Evolutionary conservation across 2,888 invertebrate genomes (phyloP).

Genomic region (Seira sanloemensis): DNA sequence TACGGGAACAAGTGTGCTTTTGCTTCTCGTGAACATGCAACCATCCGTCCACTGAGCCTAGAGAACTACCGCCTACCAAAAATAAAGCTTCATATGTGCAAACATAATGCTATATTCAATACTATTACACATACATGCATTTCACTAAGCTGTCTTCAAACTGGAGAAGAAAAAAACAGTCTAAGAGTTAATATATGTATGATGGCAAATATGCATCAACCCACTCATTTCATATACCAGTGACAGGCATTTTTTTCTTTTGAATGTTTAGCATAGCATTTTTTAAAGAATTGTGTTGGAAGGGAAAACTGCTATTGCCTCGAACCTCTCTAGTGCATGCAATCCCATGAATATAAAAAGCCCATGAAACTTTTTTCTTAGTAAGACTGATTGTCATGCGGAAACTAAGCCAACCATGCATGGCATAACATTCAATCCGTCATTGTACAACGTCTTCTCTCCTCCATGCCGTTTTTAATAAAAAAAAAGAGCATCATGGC

Average conservation of each 20-base stretch:
- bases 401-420: slow-evolving; percentile 56
- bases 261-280: not conserved
- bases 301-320: not conserved
- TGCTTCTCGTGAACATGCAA: not conserved
- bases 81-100: no score
- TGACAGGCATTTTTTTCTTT: not conserved
- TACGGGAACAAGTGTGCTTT: not conserved
- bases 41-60: no score
- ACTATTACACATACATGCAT: no score
- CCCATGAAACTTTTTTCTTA: slow-evolving; percentile 42
- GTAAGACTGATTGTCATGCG: slow-evolving; percentile 58
- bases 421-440: slow-evolving; percentile 57
- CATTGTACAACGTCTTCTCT: slow-evolving; percentile 35
- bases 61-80: not conserved
- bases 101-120: no score
- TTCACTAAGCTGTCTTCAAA: not conserved
- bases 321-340: not conserved
- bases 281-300: no score
- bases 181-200: not conserved
- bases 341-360: slow-evolving; percentile 57
- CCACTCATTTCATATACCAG: not conserved
- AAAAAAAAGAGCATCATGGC: not conserved
- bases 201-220: not conserved
- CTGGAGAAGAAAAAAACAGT: not conserved
- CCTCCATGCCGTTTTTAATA: not conserved